Evolutionary conservation across 2,113 vertebrate species (phyloP), one percentile per base, ranked within the genome.

Genomic region (Mustela nigripes): DNA sequence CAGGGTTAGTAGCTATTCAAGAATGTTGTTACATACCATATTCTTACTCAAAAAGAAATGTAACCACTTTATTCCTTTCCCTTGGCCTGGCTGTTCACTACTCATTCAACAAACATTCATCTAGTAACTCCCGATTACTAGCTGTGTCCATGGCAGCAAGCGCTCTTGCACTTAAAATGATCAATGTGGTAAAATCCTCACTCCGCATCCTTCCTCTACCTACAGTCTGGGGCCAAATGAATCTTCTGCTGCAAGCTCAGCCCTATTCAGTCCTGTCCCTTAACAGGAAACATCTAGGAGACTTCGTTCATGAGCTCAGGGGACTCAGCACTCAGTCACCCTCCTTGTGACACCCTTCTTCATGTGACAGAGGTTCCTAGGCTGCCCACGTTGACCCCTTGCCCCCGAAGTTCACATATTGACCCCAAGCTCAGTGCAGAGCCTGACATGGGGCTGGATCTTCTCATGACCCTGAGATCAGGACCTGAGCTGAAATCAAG

Each of bases 21-120:
- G 9, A 39, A 76, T 56, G 1, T 53, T 92, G 12, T 31, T 48
- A 50, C 12, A 36, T 28, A 22, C 26, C 36, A 24, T 48, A 26
- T 42, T 94, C 86, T 89, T 67, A 94, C 84, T 94, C 28, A 65
- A 86, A 94, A 67, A 48, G 39, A 93, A 93, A 31, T 45, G 1
- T 26, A 42, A 67, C 24, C 33, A 48, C 36, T 48, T 67, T 71
- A 26, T 63, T 65, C 48, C 16, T 48, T 93, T 62, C 22, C 28
- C 18, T 91, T 63, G n/a, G n/a, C 58, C 81, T 87, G 45, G 33
- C 11, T 48, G 42, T 63, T 89, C 39, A 62, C n/a, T 7, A 26
- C 83, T 92, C 56, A 62, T 22, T 94, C 42, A 69, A 48, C n/a
- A 76, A 80, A 48, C 18, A 33, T 31, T 45, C 91, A 28, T 79